A percentile compares a stretch with the other conserved stretches of the same genome.
Conservation (phyloP, 2,113 vertebrate genomes). For the Haliaeetus leucogaster region DNA sequence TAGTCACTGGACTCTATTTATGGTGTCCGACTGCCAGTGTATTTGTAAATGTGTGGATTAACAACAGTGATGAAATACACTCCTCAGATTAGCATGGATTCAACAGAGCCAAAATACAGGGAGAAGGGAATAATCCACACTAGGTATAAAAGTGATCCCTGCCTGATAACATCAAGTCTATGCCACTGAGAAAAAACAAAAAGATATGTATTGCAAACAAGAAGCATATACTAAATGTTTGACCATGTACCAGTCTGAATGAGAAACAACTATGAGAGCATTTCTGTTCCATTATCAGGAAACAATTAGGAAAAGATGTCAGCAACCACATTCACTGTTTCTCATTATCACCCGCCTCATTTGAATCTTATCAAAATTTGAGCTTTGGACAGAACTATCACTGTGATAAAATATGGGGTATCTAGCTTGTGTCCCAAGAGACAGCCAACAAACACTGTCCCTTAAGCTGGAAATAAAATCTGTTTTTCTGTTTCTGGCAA, state of each 20-base stretch:
- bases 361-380: conserved; percentile 19
- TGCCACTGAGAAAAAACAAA: neutral
- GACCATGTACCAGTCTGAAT: neutral
- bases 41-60: neutral
- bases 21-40: neutral
- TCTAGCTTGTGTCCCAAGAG: neutral
- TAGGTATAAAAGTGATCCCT: neutral
- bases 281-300: neutral
- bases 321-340: neutral
- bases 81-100: neutral
- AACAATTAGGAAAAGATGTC: neutral
- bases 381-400: neutral
- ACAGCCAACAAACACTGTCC: neutral
- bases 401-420: neutral
- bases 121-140: neutral
- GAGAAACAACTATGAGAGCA: neutral
- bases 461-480: conserved; percentile 25
- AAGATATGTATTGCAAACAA: neutral
- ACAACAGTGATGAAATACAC: neutral
- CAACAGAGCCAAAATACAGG: neutral
- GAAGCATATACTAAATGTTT: neutral
- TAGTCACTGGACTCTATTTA: neutral
- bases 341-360: neutral
- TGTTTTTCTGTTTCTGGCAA: conserved; percentile 64
- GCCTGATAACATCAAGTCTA: neutral